phyloP scores from a whole-genome alignment of 2,113 vertebrate genomes.

The Platysternon megacephalum region DNA sequence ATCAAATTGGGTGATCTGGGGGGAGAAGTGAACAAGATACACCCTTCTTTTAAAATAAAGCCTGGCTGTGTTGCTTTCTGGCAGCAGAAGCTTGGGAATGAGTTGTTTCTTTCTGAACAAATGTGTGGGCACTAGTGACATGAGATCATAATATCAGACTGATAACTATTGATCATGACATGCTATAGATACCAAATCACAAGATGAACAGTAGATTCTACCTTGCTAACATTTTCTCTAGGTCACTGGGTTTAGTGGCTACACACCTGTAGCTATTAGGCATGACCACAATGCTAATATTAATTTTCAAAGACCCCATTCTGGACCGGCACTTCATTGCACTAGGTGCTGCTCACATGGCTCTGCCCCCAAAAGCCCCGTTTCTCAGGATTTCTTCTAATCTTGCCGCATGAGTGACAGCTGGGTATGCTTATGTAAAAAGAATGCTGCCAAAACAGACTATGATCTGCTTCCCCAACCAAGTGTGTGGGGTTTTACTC shows the following conservation, averaged over 20 bases:
- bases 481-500: not conserved
- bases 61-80: accelerated
- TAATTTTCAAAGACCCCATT: not conserved
- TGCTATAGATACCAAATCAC: accelerated
- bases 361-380: not conserved
- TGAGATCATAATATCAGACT: not conserved
- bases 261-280: not conserved
- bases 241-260: accelerated
- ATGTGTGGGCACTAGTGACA: not conserved
- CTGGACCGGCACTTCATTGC: accelerated
- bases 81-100: not conserved
- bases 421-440: not conserved
- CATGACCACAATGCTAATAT: accelerated
- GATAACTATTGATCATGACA: not conserved
- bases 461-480: not conserved
- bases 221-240: accelerated
- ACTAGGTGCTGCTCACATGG: too few species aligned
- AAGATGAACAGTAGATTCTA: not conserved
- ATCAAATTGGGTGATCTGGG: accelerated
- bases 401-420: not conserved
- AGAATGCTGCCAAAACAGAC: not conserved
- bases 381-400: not conserved
- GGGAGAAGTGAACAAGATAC: accelerated
- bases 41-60: not conserved
- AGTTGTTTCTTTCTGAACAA: too few species aligned